These are phyloP conservation scores for Pilophorus perplexus DNA, from an alignment of 2,888 invertebrate species.

Conservation along the genomic window DNA sequence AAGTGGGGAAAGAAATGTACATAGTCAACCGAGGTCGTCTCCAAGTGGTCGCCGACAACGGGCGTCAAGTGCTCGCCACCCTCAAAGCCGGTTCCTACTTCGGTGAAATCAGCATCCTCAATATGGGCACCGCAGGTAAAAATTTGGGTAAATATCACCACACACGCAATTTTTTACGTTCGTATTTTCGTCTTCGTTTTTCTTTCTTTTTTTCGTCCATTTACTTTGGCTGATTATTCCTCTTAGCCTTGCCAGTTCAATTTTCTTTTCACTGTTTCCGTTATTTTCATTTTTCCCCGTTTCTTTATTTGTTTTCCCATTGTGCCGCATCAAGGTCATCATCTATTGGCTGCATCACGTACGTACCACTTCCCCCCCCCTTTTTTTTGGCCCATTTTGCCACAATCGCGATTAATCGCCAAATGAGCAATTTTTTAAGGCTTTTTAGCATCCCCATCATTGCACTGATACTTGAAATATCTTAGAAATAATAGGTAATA, in stretches of 20 bases:
- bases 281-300: background rate
- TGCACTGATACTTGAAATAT: too few relatives aligned
- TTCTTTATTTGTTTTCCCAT: conserved; percentile 2
- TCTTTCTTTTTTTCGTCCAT: background rate
- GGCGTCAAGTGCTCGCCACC: conserved; percentile 92
- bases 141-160: conserved; percentile 55
- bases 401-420: too few relatives aligned
- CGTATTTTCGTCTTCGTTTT: conserved; percentile 3
- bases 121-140: conserved; percentile 99
- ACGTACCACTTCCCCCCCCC: too few relatives aligned
- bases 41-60: conserved; percentile 93
- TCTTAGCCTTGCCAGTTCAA: background rate
- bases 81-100: conserved; percentile 98
- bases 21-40: conserved; percentile 95
- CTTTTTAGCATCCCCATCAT: too few relatives aligned
- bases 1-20: conserved; percentile 99
- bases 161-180: conserved; percentile 6
- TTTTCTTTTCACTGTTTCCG: conserved; percentile 1
- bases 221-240: background rate
- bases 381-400: too few relatives aligned
- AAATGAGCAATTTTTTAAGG: too few relatives aligned
- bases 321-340: too few relatives aligned
- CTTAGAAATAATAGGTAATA: too few relatives aligned
- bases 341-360: too few relatives aligned
- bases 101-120: conserved; percentile 99